phyloP scores from a whole-genome alignment of 2,797 vertebrate genomes.

The Aplochiton taeniatus region DNA sequence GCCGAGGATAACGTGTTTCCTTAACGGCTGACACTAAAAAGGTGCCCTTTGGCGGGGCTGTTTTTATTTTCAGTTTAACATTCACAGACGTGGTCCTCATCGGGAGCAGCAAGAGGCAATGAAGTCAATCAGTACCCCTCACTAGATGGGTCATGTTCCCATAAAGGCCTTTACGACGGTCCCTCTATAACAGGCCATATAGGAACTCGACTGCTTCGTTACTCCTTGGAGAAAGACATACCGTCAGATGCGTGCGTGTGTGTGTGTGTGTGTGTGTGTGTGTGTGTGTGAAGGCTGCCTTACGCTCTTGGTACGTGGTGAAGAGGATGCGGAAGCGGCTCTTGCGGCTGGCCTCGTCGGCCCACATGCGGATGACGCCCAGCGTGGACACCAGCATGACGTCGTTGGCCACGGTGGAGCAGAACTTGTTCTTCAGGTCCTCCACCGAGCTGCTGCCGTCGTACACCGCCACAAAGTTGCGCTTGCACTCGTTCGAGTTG shows the following conservation, averaged over 20 bases:
- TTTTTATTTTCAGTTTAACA: constrained; percentile 37
- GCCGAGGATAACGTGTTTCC: constrained; percentile 12
- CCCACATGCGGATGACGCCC: constrained; percentile 97
- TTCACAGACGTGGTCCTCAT: not conserved
- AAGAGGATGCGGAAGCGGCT: constrained; percentile 97
- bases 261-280: not conserved
- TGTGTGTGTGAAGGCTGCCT: constrained; percentile 54
- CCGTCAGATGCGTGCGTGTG: not conserved
- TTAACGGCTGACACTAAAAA: constrained; percentile 35
- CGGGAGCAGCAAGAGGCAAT: constrained; percentile 10
- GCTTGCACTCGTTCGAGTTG: constrained; percentile 98
- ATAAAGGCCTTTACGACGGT: constrained; percentile 15
- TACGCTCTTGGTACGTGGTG: constrained; percentile 99
- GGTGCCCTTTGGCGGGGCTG: constrained; percentile 1
- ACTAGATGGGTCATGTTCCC: constrained; percentile 15
- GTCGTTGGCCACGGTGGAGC: constrained; percentile 97
- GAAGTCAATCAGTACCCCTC: not conserved
- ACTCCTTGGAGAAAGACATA: no score
- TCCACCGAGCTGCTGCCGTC: constrained; percentile 96
- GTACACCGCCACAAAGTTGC: constrained; percentile 97
- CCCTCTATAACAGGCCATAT: not conserved
- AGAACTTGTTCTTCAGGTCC: constrained; percentile 96
- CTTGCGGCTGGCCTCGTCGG: constrained; percentile 92
- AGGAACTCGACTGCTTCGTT: not conserved
- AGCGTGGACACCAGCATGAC: constrained; percentile 93